Evolutionary conservation across 2,797 vertebrate species (phyloP).

Genomic region (Hippocampus kuda): DNA sequence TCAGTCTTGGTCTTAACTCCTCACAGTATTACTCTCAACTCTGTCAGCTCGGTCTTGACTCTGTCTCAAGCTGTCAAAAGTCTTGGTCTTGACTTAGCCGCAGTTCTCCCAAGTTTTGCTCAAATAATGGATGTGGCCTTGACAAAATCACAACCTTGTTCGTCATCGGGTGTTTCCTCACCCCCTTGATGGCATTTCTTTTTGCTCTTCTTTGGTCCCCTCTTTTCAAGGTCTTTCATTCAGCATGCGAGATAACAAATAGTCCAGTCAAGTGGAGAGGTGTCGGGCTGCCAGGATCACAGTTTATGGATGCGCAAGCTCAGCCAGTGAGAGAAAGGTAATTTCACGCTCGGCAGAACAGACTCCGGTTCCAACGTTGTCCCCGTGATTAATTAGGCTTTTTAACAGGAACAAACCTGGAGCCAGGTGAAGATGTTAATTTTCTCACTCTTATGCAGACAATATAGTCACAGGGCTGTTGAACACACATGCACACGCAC

Average conservation of each 20-base stretch:
- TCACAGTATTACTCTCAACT: too few relatives aligned
- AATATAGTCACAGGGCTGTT: slow-evolving; percentile 28
- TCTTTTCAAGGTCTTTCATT: slow-evolving; percentile 34
- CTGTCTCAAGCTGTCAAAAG: slow-evolving; percentile 12
- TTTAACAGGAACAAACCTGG: slow-evolving; percentile 61
- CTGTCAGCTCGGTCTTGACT: slow-evolving; percentile 5
- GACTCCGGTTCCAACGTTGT: slow-evolving; percentile 56
- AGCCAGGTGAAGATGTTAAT: slow-evolving; percentile 70
- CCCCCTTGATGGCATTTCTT: slow-evolving; percentile 32
- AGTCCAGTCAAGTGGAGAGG: slow-evolving; percentile 38
- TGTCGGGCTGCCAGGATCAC: slow-evolving; percentile 46
- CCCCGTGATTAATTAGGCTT: slow-evolving; percentile 67
- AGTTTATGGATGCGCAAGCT: slow-evolving; percentile 66
- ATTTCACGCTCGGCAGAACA: slow-evolving; percentile 66
- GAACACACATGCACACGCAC: neutral
- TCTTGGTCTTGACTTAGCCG: slow-evolving; percentile 22
- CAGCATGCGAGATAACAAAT: slow-evolving; percentile 45
- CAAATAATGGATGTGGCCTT: neutral
- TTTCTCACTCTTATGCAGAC: slow-evolving; percentile 56
- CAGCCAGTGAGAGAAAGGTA: slow-evolving; percentile 64
- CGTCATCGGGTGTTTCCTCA: slow-evolving; percentile 15
- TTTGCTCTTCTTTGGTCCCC: slow-evolving; percentile 14
- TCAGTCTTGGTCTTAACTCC: too few relatives aligned
- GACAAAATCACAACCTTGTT: neutral
- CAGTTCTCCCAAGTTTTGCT: neutral